A percentile compares a stretch with the other conserved stretches of the same genome.
These are phyloP conservation scores for Leptinotarsa undecemlineata DNA, from an alignment of 1,140 invertebrate genomes.

Conservation along the genomic window DNA sequence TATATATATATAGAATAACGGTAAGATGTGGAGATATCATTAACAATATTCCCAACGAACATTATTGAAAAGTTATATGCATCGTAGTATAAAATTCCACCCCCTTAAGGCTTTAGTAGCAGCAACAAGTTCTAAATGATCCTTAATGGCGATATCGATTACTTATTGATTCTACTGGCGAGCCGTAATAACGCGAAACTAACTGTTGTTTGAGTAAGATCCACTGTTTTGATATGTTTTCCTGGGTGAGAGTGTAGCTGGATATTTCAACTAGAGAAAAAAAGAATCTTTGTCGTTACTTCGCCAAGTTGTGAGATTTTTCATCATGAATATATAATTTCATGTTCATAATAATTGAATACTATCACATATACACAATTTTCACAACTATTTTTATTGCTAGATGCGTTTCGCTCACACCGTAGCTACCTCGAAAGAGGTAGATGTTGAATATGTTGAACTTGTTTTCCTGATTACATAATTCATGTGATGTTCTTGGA, in stretches of 20 bases:
- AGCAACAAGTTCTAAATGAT: constrained; percentile 23
- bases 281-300: too few species aligned
- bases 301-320: too few species aligned
- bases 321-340: too few species aligned
- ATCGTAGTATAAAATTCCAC: constrained; percentile 21
- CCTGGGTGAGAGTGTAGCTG: background rate
- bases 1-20: constrained; percentile 14
- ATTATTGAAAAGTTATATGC: constrained; percentile 20
- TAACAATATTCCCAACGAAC: background rate
- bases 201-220: constrained; percentile 26
- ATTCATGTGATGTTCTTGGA: too few species aligned
- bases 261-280: background rate
- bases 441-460: too few species aligned
- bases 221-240: constrained; percentile 10
- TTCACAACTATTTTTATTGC: too few species aligned
- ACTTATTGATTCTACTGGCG: constrained; percentile 24
- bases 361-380: too few species aligned
- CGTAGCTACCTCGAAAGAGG: too few species aligned
- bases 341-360: too few species aligned
- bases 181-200: constrained; percentile 20
- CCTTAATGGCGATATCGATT: constrained; percentile 22
- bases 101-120: constrained; percentile 22
- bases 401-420: too few species aligned
- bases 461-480: too few species aligned
- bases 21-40: constrained; percentile 10